A percentile compares a stretch with the other conserved stretches of the same genome.
phyloP scores from a whole-genome alignment of 2,888 invertebrate genomes.

The Lepidochrysops patricia region DNA sequence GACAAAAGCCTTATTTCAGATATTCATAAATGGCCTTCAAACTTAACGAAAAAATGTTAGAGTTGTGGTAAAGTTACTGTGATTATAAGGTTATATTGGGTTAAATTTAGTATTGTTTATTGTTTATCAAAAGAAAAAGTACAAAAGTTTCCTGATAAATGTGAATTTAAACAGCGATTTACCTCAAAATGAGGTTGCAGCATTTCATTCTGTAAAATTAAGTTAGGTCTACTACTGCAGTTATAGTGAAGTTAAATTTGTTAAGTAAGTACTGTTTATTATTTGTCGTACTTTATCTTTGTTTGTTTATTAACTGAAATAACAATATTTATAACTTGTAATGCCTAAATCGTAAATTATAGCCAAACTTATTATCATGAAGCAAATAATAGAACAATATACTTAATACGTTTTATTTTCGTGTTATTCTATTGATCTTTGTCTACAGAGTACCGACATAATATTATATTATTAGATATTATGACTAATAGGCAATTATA shows the following conservation, averaged over 20 bases:
- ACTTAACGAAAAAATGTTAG: slow-evolving; percentile 39
- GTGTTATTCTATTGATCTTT: neutral
- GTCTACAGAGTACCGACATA: neutral
- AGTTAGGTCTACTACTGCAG: neutral
- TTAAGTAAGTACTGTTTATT: neutral
- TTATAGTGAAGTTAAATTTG: neutral
- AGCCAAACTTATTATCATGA: neutral
- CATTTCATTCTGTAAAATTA: neutral
- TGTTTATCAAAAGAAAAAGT: neutral
- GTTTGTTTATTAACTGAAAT: too few species aligned
- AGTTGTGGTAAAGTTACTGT: slow-evolving; percentile 41
- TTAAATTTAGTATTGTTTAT: neutral
- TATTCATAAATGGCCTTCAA: slow-evolving; percentile 39
- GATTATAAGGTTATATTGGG: slow-evolving; percentile 47
- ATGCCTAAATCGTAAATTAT: neutral
- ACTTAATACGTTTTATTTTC: neutral
- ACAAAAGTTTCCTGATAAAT: neutral
- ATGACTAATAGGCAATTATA: slow-evolving; percentile 2
- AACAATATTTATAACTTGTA: neutral
- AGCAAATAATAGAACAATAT: neutral
- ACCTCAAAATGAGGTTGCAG: neutral
- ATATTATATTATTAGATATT: too few species aligned
- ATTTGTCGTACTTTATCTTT: neutral
- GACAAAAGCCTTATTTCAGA: slow-evolving; percentile 28
- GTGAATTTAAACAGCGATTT: neutral